Base-by-base conservation (phyloP, 2,797 vertebrate genomes). In the Sardinella longiceps region DNA sequence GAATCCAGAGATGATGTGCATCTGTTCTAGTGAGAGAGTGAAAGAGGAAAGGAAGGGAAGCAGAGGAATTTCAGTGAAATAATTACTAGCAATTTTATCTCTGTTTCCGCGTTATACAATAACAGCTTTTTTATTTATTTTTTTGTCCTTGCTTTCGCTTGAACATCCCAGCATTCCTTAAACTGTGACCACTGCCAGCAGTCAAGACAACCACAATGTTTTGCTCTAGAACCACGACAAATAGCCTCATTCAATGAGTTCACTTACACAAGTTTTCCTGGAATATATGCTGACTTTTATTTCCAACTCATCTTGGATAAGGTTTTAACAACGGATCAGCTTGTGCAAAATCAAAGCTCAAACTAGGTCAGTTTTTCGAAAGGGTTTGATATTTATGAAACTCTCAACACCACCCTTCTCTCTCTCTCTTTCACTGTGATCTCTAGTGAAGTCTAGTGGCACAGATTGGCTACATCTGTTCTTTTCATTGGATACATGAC, bases 141-240 rank as follows among this genome's bases (percentile, higher is more conserved):
- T 74, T 70, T 25, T 37, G 15, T 12, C 83, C 53, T 81, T 37
- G 66, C 20, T 43, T 18, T 39, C 37, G 2, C 63, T 70, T 33
- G 12, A 18, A 70, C 63, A 70, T 70, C 28, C n/a, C 30, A 85
- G 81, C 81, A 56, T 70, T 70, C 74, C 25, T 80, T 85, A 50
- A 83, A 82, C 82, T 1, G 2, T 25, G 51, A 51, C 56, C 46
- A 77, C 43, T 5, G 28, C 51, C 25, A 82, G 20, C 48, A 50
- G n/a, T 53, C 56, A 25, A n/a, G 33, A 39, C 14, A 74, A 20
- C 23, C 0, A 0, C 56, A 37, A 15, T 39, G 37, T 74, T 82
- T 63, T 53, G 51, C 30, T 58, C 23, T 53, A 80, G 53, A 45
- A 81, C 45, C 66, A 45, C 84, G 86, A 86, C 81, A n/a, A 53